A percentile compares a stretch with the other conserved stretches of the same genome.
phyloP scores from a whole-genome alignment of 2,888 invertebrate species.

The Cephonodes hylas region DNA sequence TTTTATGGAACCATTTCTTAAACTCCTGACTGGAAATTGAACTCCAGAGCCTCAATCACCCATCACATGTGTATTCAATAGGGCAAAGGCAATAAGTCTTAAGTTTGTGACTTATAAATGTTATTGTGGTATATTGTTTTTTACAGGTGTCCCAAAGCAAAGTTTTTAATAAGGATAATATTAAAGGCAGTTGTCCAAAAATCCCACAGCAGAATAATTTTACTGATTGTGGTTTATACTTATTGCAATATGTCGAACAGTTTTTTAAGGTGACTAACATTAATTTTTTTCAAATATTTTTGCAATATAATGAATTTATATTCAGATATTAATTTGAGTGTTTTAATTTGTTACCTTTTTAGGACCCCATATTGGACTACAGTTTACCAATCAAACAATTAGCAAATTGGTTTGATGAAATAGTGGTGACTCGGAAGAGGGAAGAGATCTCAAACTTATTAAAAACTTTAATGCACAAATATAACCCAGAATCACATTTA shows the following conservation, averaged over 20 bases:
- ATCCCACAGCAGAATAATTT: constrained; percentile 99
- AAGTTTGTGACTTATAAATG: too few relatives aligned
- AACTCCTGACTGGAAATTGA: too few relatives aligned
- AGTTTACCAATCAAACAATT: constrained; percentile 90
- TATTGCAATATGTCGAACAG: constrained; percentile 97
- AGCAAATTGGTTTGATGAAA: constrained; percentile 92
- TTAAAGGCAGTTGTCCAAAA: constrained; percentile 92
- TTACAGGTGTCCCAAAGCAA: constrained; percentile 81
- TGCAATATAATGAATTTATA: neutral
- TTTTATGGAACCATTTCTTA: too few relatives aligned
- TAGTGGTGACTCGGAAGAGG: constrained; percentile 90
- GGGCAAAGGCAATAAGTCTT: too few relatives aligned
- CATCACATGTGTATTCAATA: too few relatives aligned
- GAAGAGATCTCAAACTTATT: constrained; percentile 92
- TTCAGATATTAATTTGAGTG: too few relatives aligned
- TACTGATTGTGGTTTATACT: constrained; percentile 97
- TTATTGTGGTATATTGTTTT: constrained; percentile 16
- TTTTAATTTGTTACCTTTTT: too few relatives aligned
- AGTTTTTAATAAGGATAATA: constrained; percentile 89
- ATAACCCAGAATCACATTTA: constrained; percentile 84
- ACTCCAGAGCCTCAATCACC: too few relatives aligned
- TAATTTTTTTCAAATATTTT: neutral
- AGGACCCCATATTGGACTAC: constrained; percentile 92
- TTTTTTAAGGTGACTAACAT: constrained; percentile 89
- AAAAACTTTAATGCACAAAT: constrained; percentile 86